These are phyloP conservation scores for Lucilia cuprina DNA, from an alignment of 1,140 invertebrate genomes.

Conservation along the genomic window DNA sequence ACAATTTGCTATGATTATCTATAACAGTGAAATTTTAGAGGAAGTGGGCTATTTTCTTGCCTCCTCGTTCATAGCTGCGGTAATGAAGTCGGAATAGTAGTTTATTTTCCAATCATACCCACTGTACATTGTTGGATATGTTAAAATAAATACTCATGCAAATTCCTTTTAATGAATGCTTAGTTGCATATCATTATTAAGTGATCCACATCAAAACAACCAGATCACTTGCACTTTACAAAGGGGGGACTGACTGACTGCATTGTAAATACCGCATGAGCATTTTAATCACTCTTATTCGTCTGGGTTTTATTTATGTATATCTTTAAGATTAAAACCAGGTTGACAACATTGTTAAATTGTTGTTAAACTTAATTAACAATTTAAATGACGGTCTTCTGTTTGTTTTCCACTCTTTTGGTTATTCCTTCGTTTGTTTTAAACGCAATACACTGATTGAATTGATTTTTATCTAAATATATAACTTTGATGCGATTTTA, in stretches of 20 bases:
- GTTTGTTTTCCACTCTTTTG: not conserved
- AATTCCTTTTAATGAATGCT: not conserved
- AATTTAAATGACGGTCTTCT: not conserved
- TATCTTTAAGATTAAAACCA: not conserved
- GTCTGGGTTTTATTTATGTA: not conserved
- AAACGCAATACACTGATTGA: not conserved
- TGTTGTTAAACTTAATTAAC: conserved; percentile 15
- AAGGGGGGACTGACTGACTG: not conserved
- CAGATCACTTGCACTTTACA: not conserved
- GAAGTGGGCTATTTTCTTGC: too few relatives aligned
- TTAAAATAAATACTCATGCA: too few relatives aligned
- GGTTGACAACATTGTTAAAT: conserved; percentile 15
- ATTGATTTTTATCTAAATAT: conserved; percentile 12
- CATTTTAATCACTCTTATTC: not conserved
- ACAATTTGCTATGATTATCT: too few relatives aligned
- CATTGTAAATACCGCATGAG: not conserved
- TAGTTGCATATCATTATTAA: not conserved
- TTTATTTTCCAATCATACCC: too few relatives aligned
- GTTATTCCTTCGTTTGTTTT: not conserved
- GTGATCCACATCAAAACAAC: not conserved
- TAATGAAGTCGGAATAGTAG: too few relatives aligned
- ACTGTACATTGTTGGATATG: too few relatives aligned
- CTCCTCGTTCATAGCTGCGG: too few relatives aligned
- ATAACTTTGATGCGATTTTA: not conserved
- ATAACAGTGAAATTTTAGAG: too few relatives aligned